Evolutionary conservation across 2,888 invertebrate genomes (phyloP), one percentile per base, ranked within the genome.

Genomic region (Folsomia candida): DNA sequence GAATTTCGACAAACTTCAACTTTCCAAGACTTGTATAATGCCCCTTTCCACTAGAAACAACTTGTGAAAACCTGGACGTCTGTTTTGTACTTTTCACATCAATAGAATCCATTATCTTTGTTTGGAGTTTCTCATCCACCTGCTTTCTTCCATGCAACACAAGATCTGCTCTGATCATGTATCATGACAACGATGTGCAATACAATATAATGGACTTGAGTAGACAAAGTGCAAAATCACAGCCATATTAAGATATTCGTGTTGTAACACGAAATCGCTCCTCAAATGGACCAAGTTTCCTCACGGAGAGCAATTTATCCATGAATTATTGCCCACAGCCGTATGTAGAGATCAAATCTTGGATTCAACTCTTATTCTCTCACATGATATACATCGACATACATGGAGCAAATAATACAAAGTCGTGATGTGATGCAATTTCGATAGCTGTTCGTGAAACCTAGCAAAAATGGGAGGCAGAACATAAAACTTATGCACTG

Each of bases 91-190:
- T n/a, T 62, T 58, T 58, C 58, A 9, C 37, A 25, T 64, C 64
- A 47, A 25, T 64, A 47, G 51, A 29, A 64, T 64, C 64, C 64
- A 64, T 64, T 47, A 64, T 47, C 64, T 47, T 20, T 64, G 47
- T 64, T 64, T 37, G 47, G 9, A 26, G 47, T 47, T 47, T 24
- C 25, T 37, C 22, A 62, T 60, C 26, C 26, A 22, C n/a, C n/a
- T n/a, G n/a, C n/a, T n/a, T n/a, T n/a, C n/a, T n/a, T n/a, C n/a
- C n/a, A n/a, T n/a, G n/a, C n/a, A n/a, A n/a, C n/a, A n/a, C n/a
- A n/a, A n/a, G n/a, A n/a, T n/a, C n/a, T n/a, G n/a, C n/a, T n/a
- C n/a, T n/a, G n/a, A n/a, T n/a, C n/a, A n/a, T n/a, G n/a, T n/a
- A n/a, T n/a, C n/a, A n/a, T n/a, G n/a, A n/a, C n/a, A n/a, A n/a